Evolutionary conservation across 2,113 vertebrate species (phyloP).

Genomic region (Xiphorhynchus elegans): DNA sequence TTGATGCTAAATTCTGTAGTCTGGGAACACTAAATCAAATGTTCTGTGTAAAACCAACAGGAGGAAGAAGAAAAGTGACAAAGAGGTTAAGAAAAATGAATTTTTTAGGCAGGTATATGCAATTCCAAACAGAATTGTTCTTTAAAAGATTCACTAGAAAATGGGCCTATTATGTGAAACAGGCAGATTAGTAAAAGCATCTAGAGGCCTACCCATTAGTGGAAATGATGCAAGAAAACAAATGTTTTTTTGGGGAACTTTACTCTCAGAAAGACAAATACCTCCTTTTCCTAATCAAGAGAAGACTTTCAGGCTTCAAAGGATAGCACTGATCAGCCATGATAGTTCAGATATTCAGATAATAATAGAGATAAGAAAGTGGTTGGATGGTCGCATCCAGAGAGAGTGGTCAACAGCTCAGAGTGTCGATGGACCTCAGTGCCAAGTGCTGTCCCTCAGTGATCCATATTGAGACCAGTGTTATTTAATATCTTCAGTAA

Average conservation of each 20-base stretch:
- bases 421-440: not conserved
- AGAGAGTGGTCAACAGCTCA: not conserved
- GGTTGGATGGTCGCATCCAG: too few species aligned
- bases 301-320: not conserved
- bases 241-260: not conserved
- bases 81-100: not conserved
- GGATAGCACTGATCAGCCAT: not conserved
- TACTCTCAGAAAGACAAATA: not conserved
- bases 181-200: not conserved
- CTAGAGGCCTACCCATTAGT: not conserved
- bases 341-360: not conserved
- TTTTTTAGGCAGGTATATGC: not conserved
- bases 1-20: not conserved
- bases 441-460: not conserved
- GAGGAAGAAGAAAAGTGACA: not conserved
- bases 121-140: not conserved
- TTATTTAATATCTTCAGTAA: not conserved
- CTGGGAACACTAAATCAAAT: not conserved
- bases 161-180: not conserved
- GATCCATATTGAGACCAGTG: not conserved
- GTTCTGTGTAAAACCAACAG: not conserved
- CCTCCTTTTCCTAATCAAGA: not conserved
- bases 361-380: not conserved
- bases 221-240: not conserved
- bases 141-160: not conserved